A percentile compares a stretch with the other conserved stretches of the same genome.
Evolutionary conservation across 1,140 invertebrate species (phyloP).

Genomic region (Drosophila pallidifrons): DNA sequence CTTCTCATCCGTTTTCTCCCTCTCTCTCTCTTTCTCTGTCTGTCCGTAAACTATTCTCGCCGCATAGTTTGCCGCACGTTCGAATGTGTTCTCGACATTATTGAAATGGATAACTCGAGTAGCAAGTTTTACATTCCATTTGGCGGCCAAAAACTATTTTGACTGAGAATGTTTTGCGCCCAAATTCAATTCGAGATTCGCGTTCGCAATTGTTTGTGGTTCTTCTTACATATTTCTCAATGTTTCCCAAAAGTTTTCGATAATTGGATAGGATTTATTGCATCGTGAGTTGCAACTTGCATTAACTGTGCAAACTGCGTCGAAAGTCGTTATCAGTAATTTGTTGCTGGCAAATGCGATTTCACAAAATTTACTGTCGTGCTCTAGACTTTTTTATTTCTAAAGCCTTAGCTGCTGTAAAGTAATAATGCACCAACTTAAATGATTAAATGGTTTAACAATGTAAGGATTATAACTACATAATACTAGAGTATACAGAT

Average conservation of each 20-base stretch:
- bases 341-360: not conserved
- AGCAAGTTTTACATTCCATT: conserved; percentile 62
- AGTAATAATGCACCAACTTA: no score
- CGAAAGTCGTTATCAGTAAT: conserved; percentile 18
- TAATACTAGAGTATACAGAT: no score
- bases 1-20: not conserved
- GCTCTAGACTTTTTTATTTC: no score
- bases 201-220: conserved; percentile 67
- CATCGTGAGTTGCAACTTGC: conserved; percentile 6
- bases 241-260: conserved; percentile 5
- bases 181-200: conserved; percentile 42
- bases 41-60: conserved; percentile 61
- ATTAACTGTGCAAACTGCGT: conserved; percentile 15
- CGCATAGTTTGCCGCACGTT: conserved; percentile 68
- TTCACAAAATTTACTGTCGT: no score
- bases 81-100: conserved; percentile 67
- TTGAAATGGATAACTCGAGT: conserved; percentile 67
- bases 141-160: conserved; percentile 67
- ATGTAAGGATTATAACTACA: no score
- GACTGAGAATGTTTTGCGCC: conserved; percentile 51
- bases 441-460: no score
- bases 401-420: no score
- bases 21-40: not conserved
- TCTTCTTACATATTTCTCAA: conserved; percentile 17
- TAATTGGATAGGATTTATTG: conserved; percentile 37